Base-by-base conservation (phyloP, 2,888 invertebrate species). In the Chaitophorus viminalis region DNA sequence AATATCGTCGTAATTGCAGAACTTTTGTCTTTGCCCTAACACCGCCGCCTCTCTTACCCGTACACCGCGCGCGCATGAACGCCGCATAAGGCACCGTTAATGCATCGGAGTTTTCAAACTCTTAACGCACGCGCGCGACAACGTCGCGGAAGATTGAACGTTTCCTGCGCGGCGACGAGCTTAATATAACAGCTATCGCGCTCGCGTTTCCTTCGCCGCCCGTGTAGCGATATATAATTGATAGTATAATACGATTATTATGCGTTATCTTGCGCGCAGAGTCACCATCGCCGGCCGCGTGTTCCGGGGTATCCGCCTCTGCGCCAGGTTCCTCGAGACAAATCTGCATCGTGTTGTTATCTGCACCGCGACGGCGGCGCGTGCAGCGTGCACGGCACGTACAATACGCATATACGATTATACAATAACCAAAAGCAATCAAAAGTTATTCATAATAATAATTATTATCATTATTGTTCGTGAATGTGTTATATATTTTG, bases 71-170 rank as follows among this genome's bases (percentile, higher is more conserved):
- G n/a, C n/a, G n/a, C n/a, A n/a, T n/a, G n/a, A n/a, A n/a, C n/a
- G n/a, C n/a, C n/a, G n/a, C n/a, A n/a, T n/a, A n/a, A n/a, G n/a
- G n/a, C n/a, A n/a, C n/a, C n/a, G 60, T 65, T 81, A 81, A 81
- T 81, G 81, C 21, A 36, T 39, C 68, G 81, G n/a, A 68, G 81
- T 68, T 81, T 81, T 81, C 39, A 81, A 81, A 81, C 68, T 81
- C 68, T 81, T 81, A 29, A 21, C 72, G 72, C 72, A 25, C 60
- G 33, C 68, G 33, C 68, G 68, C 68, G 60, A 60, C 77, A 33
- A 39, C 54, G 60, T 33, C 78, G 31, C 78, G 31, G 78, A 65
- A 65, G 79, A 79, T 65, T 79, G 79, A 79, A 65, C 60, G 79
- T n/a, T 79, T 79, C 79, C 79, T 18, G 81, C 65, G 21, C n/a